These are phyloP conservation scores for Bostrychus sinensis DNA, from an alignment of 2,113 vertebrate species.

Conservation along the genomic window DNA sequence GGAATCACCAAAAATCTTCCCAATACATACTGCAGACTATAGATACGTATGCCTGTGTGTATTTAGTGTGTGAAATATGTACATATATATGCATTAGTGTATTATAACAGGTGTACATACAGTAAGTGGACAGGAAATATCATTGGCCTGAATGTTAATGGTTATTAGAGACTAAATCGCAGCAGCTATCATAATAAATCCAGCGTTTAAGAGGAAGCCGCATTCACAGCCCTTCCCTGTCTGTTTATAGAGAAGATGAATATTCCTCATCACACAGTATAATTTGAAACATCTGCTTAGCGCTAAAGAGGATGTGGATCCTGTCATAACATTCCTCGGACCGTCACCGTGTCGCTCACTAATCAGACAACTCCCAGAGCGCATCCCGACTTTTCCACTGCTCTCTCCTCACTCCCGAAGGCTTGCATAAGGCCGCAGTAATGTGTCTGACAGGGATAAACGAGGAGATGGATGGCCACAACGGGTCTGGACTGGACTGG, in stretches of 20 bases:
- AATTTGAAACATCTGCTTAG: slow-evolving; percentile 66
- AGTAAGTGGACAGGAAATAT: slow-evolving; percentile 18
- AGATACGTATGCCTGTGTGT: neutral
- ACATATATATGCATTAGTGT: neutral
- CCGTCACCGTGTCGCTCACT: slow-evolving; percentile 52
- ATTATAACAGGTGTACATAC: slow-evolving; percentile 33
- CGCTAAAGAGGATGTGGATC: slow-evolving; percentile 54
- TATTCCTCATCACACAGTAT: slow-evolving; percentile 24
- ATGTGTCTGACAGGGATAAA: slow-evolving; percentile 40
- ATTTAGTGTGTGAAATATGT: neutral
- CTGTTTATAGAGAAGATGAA: slow-evolving; percentile 54
- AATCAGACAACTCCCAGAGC: slow-evolving; percentile 47
- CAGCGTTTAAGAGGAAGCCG: slow-evolving; percentile 44
- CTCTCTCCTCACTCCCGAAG: slow-evolving; percentile 45
- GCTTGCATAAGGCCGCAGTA: slow-evolving; percentile 53
- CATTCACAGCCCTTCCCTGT: slow-evolving; percentile 57
- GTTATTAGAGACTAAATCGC: slow-evolving; percentile 31
- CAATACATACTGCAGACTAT: neutral
- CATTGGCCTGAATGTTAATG: slow-evolving; percentile 3
- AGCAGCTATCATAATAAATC: slow-evolving; percentile 36
- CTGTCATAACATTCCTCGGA: slow-evolving; percentile 63
- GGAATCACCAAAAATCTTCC: slow-evolving; percentile 10
- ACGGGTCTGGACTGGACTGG: slow-evolving; percentile 34
- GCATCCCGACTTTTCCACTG: slow-evolving; percentile 38
- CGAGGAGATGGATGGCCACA: slow-evolving; percentile 47